Evolutionary conservation across 1,140 invertebrate species (phyloP).

Genomic region (Uloborus diversus): DNA sequence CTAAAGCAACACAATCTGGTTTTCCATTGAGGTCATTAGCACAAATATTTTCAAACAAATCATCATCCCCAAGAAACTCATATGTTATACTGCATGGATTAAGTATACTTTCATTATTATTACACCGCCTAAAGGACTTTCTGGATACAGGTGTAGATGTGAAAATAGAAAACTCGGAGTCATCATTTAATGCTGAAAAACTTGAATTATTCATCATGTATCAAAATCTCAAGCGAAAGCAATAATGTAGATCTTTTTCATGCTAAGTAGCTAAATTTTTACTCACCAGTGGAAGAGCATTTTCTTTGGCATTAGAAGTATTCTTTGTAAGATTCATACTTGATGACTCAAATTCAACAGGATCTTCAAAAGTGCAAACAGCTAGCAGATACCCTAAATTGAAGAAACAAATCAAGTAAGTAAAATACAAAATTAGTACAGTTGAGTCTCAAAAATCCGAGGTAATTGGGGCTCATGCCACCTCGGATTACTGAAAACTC

Average conservation of each 20-base stretch:
- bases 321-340: too few species aligned
- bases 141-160: slow-evolving; percentile 32
- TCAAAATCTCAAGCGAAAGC: not conserved
- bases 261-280: slow-evolving; percentile 23
- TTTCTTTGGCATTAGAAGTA: not conserved
- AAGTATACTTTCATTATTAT: not conserved
- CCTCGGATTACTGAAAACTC: too few species aligned
- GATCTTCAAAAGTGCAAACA: too few species aligned
- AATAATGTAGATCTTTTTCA: not conserved
- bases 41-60: slow-evolving; percentile 13
- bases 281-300: slow-evolving; percentile 29
- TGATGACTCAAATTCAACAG: too few species aligned
- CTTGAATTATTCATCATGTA: slow-evolving; percentile 9
- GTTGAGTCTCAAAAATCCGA: too few species aligned
- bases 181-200: slow-evolving; percentile 22
- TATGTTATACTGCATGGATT: slow-evolving; percentile 26
- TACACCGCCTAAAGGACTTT: not conserved
- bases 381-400: too few species aligned
- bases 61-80: slow-evolving; percentile 18
- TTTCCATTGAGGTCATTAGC: not conserved
- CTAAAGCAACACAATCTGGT: too few species aligned
- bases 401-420: too few species aligned
- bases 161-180: not conserved
- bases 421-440: too few species aligned
- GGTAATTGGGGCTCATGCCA: too few species aligned